phyloP scores from a whole-genome alignment of 2,113 vertebrate genomes.

The Patagioenas fasciata region DNA sequence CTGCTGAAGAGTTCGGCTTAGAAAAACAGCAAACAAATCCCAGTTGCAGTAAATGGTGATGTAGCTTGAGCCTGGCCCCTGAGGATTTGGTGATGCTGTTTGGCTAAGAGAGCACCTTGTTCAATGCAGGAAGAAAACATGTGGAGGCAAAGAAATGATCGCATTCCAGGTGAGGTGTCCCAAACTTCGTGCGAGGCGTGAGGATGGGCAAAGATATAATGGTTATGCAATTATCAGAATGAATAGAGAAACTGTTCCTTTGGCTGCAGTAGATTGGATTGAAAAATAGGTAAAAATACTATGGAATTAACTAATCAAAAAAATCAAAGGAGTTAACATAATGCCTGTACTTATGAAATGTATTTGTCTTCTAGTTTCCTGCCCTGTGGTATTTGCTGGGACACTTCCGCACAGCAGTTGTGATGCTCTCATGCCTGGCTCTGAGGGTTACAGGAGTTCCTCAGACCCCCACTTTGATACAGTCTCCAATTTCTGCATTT shows the following conservation, averaged over 20 bases:
- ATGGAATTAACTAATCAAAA: background rate
- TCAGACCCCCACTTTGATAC: background rate
- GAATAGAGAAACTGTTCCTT: background rate
- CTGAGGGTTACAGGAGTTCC: background rate
- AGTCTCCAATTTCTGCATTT: background rate
- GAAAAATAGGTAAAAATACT: background rate
- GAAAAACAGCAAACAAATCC: background rate
- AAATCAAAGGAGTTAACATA: background rate
- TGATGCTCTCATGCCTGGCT: background rate
- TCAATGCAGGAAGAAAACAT: background rate
- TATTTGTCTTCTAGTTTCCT: background rate
- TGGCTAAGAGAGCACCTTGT: background rate
- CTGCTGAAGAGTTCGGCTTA: background rate
- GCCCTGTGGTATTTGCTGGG: background rate
- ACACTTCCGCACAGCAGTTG: background rate
- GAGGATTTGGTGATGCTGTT: background rate
- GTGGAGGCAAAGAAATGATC: background rate
- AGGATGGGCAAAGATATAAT: background rate
- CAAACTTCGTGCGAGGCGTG: background rate
- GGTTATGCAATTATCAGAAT: too few species aligned
- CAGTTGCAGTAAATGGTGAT: background rate
- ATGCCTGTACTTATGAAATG: accelerated
- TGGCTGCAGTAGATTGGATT: background rate
- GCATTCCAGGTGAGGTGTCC: background rate
- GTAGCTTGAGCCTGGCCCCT: background rate